Evolutionary conservation across 2,888 invertebrate species (phyloP).

Genomic region (Protodeltote pygarga): DNA sequence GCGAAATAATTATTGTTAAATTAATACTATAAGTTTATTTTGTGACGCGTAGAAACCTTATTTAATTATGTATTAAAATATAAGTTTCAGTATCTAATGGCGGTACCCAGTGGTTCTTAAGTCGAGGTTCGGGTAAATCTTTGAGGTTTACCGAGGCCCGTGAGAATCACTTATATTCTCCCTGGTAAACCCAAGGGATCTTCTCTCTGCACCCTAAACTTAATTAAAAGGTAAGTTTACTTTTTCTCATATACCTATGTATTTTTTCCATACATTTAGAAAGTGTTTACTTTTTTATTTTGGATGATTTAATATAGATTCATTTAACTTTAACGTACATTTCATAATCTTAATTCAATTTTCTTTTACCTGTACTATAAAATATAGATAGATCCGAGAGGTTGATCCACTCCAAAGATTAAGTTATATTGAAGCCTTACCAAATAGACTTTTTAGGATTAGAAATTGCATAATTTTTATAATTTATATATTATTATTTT

Average conservation of each 20-base stretch:
- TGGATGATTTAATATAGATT: no score
- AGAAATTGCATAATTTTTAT: no score
- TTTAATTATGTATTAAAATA: conserved; percentile 11
- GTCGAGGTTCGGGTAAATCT: conserved; percentile 31
- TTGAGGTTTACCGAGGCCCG: conserved; percentile 33
- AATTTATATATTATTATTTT: no score
- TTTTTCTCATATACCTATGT: conserved; percentile 6
- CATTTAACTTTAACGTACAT: no score
- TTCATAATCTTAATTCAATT: no score
- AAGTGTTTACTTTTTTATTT: no score
- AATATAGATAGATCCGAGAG: no score
- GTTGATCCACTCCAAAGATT: no score
- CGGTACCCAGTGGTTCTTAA: conserved; percentile 19
- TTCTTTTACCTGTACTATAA: no score
- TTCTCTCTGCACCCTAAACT: conserved; percentile 32
- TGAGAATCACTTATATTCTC: conserved; percentile 26
- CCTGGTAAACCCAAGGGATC: conserved; percentile 40
- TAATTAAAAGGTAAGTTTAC: conserved; percentile 33
- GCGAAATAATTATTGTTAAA: conserved; percentile 13
- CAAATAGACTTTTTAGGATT: no score
- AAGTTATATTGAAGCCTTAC: no score
- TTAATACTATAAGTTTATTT: no score
- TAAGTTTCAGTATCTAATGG: conserved; percentile 16
- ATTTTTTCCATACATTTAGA: not conserved
- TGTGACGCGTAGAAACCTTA: not conserved